Evolutionary conservation across 2,888 invertebrate species (phyloP).

Genomic region (Acrobasis suavella): DNA sequence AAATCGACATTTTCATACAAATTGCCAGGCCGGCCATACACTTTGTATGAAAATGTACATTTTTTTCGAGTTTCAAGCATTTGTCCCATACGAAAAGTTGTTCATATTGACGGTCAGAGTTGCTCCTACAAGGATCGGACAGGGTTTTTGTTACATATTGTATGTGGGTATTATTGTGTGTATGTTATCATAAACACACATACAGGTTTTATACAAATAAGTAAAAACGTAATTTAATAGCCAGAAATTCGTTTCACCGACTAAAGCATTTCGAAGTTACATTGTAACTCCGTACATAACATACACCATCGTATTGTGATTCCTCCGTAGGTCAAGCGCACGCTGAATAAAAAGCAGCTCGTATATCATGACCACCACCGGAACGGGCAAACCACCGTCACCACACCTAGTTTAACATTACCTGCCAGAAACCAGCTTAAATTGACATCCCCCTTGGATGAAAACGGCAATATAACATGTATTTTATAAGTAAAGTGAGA

Average conservation of each 20-base stretch:
- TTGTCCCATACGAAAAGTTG: no score
- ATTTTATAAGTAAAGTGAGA: slow-evolving; percentile 23
- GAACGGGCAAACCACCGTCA: slow-evolving; percentile 67
- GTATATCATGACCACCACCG: slow-evolving; percentile 68
- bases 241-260: background rate
- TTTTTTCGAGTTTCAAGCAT: no score
- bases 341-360: slow-evolving; percentile 53
- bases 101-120: no score
- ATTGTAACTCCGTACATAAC: slow-evolving; percentile 17
- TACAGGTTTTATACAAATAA: no score
- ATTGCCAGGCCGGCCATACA: no score
- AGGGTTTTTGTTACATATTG: no score
- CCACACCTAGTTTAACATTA: slow-evolving; percentile 61
- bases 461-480: slow-evolving; percentile 3
- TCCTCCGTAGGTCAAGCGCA: slow-evolving; percentile 59
- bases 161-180: no score
- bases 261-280: background rate
- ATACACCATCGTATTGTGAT: slow-evolving; percentile 10
- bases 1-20: no score
- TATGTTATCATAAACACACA: background rate
- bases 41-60: no score
- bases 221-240: no score
- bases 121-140: no score
- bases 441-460: slow-evolving; percentile 34
- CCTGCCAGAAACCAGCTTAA: slow-evolving; percentile 43